phyloP scores from a whole-genome alignment of 35 echinoderm and acorn worm species.

The Ophiothrix spiculata region DNA sequence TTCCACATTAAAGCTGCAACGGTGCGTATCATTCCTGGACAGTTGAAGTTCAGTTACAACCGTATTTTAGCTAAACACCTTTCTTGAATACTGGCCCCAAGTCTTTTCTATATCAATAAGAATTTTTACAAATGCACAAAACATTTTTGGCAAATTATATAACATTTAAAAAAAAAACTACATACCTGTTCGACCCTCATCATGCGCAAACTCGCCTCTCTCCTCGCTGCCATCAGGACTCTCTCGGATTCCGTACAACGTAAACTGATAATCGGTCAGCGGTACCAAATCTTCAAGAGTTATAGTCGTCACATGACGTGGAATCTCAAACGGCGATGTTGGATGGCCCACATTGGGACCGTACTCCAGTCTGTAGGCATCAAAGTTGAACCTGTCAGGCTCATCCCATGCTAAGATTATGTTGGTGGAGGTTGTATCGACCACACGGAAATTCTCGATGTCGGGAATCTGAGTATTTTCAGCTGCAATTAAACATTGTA shows the following conservation, averaged over 20 bases:
- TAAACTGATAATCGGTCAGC: background rate
- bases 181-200: background rate
- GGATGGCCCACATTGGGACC: conserved; percentile 14
- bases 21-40: no score
- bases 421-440: background rate
- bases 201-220: background rate
- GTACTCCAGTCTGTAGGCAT: conserved; percentile 22
- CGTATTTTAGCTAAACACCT: no score
- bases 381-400: conserved; percentile 18
- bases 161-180: background rate
- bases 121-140: no score
- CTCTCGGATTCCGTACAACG: conserved; percentile 5
- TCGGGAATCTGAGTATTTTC: conserved; percentile 8
- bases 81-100: no score
- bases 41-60: no score
- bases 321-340: conserved; percentile 10
- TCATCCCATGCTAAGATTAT: background rate
- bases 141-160: no score
- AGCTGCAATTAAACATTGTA: no score
- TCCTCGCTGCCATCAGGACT: background rate
- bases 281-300: conserved; percentile 7
- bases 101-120: no score
- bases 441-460: background rate
- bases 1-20: no score
- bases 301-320: background rate